Conservation (phyloP, 2,113 vertebrate genomes). For the Neodon shergylaensis region DNA sequence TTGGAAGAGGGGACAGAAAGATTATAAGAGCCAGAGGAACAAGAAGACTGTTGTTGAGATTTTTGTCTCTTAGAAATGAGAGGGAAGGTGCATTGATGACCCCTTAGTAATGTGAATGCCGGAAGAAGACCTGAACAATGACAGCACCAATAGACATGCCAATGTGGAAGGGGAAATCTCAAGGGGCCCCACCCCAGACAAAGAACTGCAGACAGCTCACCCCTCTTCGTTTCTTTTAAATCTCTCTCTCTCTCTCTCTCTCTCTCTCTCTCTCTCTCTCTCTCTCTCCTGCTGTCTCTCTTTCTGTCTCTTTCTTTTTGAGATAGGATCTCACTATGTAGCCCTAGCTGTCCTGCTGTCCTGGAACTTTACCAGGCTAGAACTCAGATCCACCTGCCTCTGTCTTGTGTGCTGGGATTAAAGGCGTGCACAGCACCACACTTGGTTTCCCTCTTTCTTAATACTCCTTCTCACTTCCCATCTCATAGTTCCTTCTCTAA, state of each 20-base stretch:
- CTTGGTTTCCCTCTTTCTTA: neutral
- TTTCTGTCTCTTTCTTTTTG: neutral
- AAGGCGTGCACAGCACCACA: neutral
- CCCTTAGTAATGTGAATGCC: neutral
- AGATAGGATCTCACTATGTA: neutral
- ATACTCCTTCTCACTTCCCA: neutral
- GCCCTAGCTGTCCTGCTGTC: neutral
- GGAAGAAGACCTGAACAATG: neutral
- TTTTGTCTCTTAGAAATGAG: neutral
- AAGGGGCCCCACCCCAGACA: neutral
- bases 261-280: neutral
- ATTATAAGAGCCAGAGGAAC: neutral
- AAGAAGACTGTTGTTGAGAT: neutral
- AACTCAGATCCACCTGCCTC: neutral
- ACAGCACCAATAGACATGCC: neutral
- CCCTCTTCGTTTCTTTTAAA: neutral
- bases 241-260: neutral
- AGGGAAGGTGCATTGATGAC: neutral
- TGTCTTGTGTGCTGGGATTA: neutral
- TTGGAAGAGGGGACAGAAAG: neutral
- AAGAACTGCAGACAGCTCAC: neutral
- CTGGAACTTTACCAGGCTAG: neutral
- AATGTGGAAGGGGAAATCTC: neutral
- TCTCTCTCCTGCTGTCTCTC: no score
- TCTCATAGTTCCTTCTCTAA: neutral